Percentiles rank a stretch among this genome's conserved stretches.
Evolutionary conservation across 1,140 invertebrate species (phyloP).

Genomic region (Trichogramma pretiosum): DNA sequence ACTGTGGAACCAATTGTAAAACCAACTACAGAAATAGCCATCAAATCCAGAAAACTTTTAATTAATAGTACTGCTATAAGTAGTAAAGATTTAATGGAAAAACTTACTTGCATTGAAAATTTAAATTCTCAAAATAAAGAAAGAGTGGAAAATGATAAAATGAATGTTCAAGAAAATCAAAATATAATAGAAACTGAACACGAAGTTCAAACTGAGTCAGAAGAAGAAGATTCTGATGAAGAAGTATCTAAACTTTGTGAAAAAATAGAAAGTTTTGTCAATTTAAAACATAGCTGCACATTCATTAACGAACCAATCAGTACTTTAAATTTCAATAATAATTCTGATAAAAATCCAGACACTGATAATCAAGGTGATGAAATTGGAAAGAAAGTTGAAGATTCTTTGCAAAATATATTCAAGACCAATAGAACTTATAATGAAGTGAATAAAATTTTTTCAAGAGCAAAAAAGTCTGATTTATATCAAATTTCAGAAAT

Average conservation of each 20-base stretch:
- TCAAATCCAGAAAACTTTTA: too few species aligned
- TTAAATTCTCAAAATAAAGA: not conserved
- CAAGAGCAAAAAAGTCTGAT: conserved; percentile 12
- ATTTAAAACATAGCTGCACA: conserved; percentile 14
- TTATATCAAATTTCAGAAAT: too few species aligned
- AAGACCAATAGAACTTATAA: too few species aligned
- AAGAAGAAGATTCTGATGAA: not conserved
- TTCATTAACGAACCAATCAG: conserved; percentile 1
- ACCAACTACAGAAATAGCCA: not conserved
- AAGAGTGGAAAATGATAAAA: conserved; percentile 3
- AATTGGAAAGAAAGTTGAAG: not conserved
- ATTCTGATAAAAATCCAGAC: not conserved
- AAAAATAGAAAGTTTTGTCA: conserved; percentile 9
- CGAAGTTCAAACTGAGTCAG: not conserved
- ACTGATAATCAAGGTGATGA: not conserved
- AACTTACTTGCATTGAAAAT: too few species aligned
- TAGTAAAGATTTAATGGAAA: not conserved
- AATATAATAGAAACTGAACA: not conserved
- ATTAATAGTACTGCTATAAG: not conserved
- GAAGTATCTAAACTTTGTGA: conserved; percentile 20
- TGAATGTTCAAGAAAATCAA: conserved; percentile 4
- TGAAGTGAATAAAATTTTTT: too few species aligned
- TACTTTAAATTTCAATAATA: not conserved
- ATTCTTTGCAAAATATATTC: conserved; percentile 10
- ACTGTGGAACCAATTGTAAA: not conserved